Evolutionary conservation across 2,888 invertebrate genomes (phyloP), one percentile per base, ranked within the genome.

Genomic region (Diogma glabrata): DNA sequence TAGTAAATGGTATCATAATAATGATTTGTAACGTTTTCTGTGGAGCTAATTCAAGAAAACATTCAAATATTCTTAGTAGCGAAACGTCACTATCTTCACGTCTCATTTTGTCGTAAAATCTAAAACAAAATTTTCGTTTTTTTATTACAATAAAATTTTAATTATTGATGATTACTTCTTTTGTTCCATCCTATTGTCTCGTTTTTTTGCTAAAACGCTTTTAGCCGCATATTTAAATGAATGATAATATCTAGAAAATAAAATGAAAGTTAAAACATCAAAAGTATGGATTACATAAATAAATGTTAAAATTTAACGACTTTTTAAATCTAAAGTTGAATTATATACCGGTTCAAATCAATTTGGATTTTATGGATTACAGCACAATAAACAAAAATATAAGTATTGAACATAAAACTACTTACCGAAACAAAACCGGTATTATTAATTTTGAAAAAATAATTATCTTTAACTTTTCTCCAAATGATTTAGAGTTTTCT

Each of bases 21-120:
- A 81, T 78, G 26, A 84, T 73, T 66, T 87, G 86, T 54, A 87
- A 67, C 48, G 86, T 82, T 63, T 85, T 84, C 64, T 87, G 87
- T 1, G 87, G 87, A 0, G 87, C 87, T 0, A 87, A 82, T 67
- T 87, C 87, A 43, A 87, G 67, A 65, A 87, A 87, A 65, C 87
- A 86, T 66, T 88, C 87, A 61, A 87, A 79, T 40, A 87, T 80
- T 59, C 86, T 70, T 53, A 88, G 70, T 52, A 88, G 69, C 1
- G 87, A 84, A 1, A 86, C 84, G 66, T 87, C 87, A 1, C 85
- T 81, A 64, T 87, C 87, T 61, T 87, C 87, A 58, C 82, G 82
- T 51, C 86, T 71, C 82, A 86, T 86, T 54, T 83, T 71, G 30
- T 78, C 72, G 62, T 84, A 87, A 67, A 82, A 84, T 59, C 75